Conservation (phyloP, 1,140 invertebrate species). For the Eufriesea mexicana region DNA sequence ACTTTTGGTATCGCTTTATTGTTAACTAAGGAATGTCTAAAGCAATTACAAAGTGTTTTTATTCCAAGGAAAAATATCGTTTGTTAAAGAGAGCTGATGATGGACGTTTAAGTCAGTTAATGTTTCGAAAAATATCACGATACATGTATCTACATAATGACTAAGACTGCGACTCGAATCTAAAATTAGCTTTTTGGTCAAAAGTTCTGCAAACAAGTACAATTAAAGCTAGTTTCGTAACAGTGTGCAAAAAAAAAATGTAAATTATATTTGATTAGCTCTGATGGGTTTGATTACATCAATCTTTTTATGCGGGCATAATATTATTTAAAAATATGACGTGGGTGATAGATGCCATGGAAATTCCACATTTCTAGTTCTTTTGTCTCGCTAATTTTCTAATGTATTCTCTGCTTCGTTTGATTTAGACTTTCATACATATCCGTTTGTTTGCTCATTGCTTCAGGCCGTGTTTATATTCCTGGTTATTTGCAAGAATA, state of each 20-base stretch:
- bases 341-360: not conserved
- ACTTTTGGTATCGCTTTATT: not conserved
- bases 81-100: too few relatives aligned
- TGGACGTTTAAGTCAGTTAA: not conserved
- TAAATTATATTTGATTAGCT: not conserved
- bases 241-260: not conserved
- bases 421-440: not conserved
- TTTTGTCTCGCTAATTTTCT: not conserved
- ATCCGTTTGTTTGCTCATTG: not conserved
- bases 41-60: too few relatives aligned
- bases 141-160: not conserved
- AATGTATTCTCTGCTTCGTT: not conserved
- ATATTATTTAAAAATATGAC: not conserved
- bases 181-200: not conserved
- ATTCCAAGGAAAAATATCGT: too few relatives aligned
- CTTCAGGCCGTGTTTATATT: not conserved
- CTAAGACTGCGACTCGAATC: not conserved
- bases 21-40: not conserved
- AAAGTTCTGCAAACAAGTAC: not conserved
- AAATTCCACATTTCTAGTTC: not conserved
- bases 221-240: too few relatives aligned
- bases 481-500: constrained; percentile 1
- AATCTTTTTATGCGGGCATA: too few relatives aligned
- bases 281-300: not conserved
- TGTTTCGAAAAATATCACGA: not conserved